Evolutionary conservation across 2,888 invertebrate genomes (phyloP).

Genomic region (Eristalis pertinax): DNA sequence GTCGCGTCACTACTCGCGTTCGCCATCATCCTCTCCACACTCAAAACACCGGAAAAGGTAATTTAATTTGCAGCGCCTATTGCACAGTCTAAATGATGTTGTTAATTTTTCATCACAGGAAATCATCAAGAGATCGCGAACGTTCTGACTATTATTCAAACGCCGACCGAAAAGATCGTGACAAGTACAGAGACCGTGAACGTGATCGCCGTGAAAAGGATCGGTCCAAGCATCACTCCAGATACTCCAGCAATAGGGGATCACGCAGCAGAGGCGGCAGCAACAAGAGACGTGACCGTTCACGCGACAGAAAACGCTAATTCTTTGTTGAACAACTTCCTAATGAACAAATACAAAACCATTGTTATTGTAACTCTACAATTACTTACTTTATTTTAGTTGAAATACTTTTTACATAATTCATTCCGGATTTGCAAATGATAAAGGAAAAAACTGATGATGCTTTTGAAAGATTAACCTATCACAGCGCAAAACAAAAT

Average conservation of each 20-base stretch:
- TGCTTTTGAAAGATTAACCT: constrained; percentile 39
- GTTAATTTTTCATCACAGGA: constrained; percentile 52
- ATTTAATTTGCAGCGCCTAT: background rate
- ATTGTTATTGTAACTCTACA: constrained; percentile 27
- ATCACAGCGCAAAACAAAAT: constrained; percentile 63
- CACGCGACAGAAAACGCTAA: constrained; percentile 79
- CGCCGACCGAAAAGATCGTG: constrained; percentile 76
- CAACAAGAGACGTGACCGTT: constrained; percentile 79
- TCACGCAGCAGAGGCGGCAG: constrained; percentile 75
- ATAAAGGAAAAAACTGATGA: constrained; percentile 10
- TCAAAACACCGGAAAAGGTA: constrained; percentile 80
- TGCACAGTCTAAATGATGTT: background rate
- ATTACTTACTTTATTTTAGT: constrained; percentile 31
- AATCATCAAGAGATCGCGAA: constrained; percentile 76
- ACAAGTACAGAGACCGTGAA: constrained; percentile 78
- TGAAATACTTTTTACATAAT: constrained; percentile 46
- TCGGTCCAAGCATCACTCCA: constrained; percentile 78
- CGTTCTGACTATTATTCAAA: constrained; percentile 77
- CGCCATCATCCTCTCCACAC: constrained; percentile 80
- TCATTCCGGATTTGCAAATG: background rate
- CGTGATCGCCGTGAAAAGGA: constrained; percentile 69
- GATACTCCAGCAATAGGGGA: constrained; percentile 76
- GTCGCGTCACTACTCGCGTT: constrained; percentile 79
- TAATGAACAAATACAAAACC: background rate
- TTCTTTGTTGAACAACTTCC: constrained; percentile 30